Base-by-base conservation (phyloP, 30 jellyfish, hydroid and myxozoan species). In the Pseudorhiza aurosa region DNA sequence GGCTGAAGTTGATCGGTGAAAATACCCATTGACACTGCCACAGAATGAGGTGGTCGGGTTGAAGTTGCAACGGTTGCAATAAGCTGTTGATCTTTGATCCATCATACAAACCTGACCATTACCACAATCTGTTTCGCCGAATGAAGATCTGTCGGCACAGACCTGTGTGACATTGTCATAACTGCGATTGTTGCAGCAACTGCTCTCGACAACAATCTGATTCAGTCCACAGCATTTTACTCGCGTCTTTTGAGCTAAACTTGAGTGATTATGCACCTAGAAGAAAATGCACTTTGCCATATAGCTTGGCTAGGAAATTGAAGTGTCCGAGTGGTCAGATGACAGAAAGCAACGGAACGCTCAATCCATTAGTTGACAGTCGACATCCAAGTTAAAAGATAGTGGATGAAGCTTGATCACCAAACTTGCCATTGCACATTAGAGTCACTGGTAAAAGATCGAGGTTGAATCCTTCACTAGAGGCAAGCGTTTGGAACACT, bases 221-320 rank as follows among this genome's bases (percentile, higher is more conserved):
- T 74, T 86, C 40, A 88, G 35, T n/a, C 97, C 99, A 42, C 99
- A 94, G 84, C 99, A 94, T 64, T 87, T 94, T 78, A 75, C 69
- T 4, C 36, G 70, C 11, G 75, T 45, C 75, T 57, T 53, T 45
- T 69, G 73, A 4, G 56, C 74, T 33, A 77, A 35, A 40, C 79
- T 74, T 30, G 83, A 17, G 59, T 46, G 85, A 5, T 21, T 35
- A 39, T 88, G 87, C 4, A 65, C 90, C 97, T 88, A 51, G 22
- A 84, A 26, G 14, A 68, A 19, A 53, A 22, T n/a, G n/a, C n/a
- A n/a, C n/a, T n/a, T n/a, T n/a, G n/a, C n/a, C n/a, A n/a, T n/a
- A n/a, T n/a, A n/a, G n/a, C n/a, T n/a, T n/a, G n/a, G n/a, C n/a
- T n/a, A n/a, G n/a, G n/a, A n/a, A n/a, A n/a, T n/a, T n/a, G n/a